Base-by-base conservation (phyloP, 2,113 vertebrate genomes). In the Ptilonorhynchus violaceus region DNA sequence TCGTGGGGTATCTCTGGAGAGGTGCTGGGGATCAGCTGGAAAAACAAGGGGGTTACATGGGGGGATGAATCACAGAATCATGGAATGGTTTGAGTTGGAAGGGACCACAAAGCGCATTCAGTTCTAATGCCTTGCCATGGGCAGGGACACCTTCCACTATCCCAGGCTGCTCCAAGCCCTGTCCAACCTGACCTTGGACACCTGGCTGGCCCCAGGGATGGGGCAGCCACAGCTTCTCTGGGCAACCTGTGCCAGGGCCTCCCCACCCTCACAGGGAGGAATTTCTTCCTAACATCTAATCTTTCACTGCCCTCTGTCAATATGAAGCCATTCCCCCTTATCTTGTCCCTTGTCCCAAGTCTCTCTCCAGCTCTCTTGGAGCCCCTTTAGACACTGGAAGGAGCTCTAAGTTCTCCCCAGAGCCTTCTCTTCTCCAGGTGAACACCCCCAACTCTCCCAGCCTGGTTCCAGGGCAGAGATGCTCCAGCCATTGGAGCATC, bases 131-230 rank as follows among this genome's bases (percentile, higher is more conserved):
- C 3, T 2, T 41, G 23, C 28, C 46, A 24, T 10, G 17, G 30
- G 10, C 52, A 67, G 33, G 28, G 28, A 39, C 37, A 39, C 3
- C 13, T 75, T 6, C n/a, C 21, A 24, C 39, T 41, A 5, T 7
- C 16, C 24, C 20, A 60, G n/a, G 16, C 0, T 53, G n/a, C 69
- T 53, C 30, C 46, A 7, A 66, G 31, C 44, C 27, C 37, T 8
- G 0, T 50, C 33, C 33, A 75, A 0, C 4, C 46, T 41, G 46
- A 13, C 14, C 39, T 47, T 68, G 47, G 46, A 0, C 62, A 68
- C 46, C 35, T 0, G n/a, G n/a, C n/a, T n/a, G n/a, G n/a, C n/a
- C n/a, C 53, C 30, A 75, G 53, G 30, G 46, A 31, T 60, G 69
- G n/a, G 24, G 11, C 30, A 82, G 39, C 30, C 69, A 47, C 62